phyloP scores from a whole-genome alignment of 2,888 invertebrate genomes.

The Heliconius charithonia region DNA sequence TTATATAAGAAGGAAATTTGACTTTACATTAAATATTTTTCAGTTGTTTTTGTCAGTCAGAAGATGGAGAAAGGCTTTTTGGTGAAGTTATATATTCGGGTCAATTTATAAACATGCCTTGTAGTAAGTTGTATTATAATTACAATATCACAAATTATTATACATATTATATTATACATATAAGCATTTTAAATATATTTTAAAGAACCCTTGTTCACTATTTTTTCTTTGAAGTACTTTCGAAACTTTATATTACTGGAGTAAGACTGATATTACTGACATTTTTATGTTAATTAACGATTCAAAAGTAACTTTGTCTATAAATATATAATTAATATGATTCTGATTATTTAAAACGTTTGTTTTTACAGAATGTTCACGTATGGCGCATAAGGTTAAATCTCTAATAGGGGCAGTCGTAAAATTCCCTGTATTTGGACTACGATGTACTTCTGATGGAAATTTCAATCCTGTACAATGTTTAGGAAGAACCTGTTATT shows the following conservation, averaged over 20 bases:
- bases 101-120: slow-evolving; percentile 78
- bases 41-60: slow-evolving; percentile 87
- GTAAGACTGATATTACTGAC: not conserved
- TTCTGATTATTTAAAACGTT: not conserved
- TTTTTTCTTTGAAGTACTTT: not conserved
- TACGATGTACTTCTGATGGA: slow-evolving; percentile 86
- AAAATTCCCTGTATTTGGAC: slow-evolving; percentile 67
- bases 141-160: not conserved
- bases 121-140: slow-evolving; percentile 73
- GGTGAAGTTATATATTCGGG: slow-evolving; percentile 84
- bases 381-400: slow-evolving; percentile 77
- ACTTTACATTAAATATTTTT: slow-evolving; percentile 46
- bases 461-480: slow-evolving; percentile 88
- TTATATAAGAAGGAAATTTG: not conserved
- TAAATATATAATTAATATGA: no score
- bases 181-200: not conserved
- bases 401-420: slow-evolving; percentile 67
- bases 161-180: not conserved
- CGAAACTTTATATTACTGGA: not conserved
- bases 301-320: no score
- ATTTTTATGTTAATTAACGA: no score
- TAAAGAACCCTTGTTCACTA: not conserved
- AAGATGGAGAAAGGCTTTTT: slow-evolving; percentile 85
- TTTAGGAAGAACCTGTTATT: slow-evolving; percentile 83
- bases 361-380: slow-evolving; percentile 81